Conservation (phyloP, 2,888 invertebrate genomes). For the Euzetes globulus region DNA sequence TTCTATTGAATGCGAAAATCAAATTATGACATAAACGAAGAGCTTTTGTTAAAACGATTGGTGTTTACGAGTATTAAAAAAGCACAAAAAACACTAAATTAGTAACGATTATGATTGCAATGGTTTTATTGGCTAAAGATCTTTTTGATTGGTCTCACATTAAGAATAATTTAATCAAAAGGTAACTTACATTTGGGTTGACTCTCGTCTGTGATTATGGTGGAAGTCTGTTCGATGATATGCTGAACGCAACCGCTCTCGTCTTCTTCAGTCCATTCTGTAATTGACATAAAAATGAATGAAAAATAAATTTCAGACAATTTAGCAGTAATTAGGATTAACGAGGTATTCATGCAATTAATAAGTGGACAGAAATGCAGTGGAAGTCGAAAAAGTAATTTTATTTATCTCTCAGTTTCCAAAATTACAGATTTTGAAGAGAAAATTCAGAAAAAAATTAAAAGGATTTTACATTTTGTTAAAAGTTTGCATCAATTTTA, state of each 20-base stretch:
- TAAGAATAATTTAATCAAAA: neutral
- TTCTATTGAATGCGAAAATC: neutral
- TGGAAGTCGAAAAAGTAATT: neutral
- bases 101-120: neutral
- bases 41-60: neutral
- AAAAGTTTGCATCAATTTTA: neutral
- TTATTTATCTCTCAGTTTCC: neutral
- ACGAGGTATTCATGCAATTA: conserved; percentile 3
- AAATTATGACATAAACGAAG: neutral
- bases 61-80: neutral
- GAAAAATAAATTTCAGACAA: neutral
- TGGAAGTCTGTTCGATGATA: conserved; percentile 40
- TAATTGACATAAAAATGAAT: neutral
- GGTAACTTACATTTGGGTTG: conserved; percentile 14
- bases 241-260: conserved; percentile 40
- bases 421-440: neutral
- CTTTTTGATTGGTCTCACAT: neutral
- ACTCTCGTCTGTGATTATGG: conserved; percentile 25
- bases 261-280: conserved; percentile 42
- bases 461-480: neutral
- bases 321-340: neutral
- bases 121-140: neutral
- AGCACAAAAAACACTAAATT: neutral
- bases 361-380: conserved; percentile 21
- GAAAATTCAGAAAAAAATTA: neutral